Percentiles rank a stretch among this genome's conserved stretches.
Evolutionary conservation across 1,140 invertebrate genomes (phyloP).

Genomic region (Listronotus bonariensis): DNA sequence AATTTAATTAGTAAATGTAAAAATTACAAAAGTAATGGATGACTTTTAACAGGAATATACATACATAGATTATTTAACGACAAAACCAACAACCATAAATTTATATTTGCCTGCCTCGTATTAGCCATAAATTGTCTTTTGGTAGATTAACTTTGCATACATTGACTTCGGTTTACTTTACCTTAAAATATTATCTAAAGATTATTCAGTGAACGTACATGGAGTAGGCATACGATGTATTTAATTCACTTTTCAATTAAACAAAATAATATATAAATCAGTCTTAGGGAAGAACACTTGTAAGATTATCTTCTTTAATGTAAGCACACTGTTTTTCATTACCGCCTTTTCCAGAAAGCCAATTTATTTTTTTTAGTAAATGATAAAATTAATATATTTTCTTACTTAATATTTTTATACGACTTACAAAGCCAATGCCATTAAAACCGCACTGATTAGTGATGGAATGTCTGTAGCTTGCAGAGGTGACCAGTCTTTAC

Average conservation of each 20-base stretch:
- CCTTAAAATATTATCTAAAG: slow-evolving; percentile 31
- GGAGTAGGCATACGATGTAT: slow-evolving; percentile 9
- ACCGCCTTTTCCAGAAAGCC: background rate
- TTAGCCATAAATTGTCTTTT: slow-evolving; percentile 37
- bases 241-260: slow-evolving; percentile 31
- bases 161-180: slow-evolving; percentile 34
- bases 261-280: slow-evolving; percentile 25
- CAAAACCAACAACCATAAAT: slow-evolving; percentile 31
- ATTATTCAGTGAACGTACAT: slow-evolving; percentile 32
- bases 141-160: slow-evolving; percentile 31
- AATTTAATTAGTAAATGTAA: no score
- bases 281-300: slow-evolving; percentile 8
- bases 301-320: background rate
- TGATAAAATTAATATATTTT: no score
- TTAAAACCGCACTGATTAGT: no score
- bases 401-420: no score
- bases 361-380: no score
- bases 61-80: slow-evolving; percentile 30
- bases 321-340: background rate
- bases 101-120: slow-evolving; percentile 33
- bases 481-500: no score
- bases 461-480: no score
- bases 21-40: slow-evolving; percentile 10
- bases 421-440: no score
- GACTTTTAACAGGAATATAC: slow-evolving; percentile 20